A percentile compares a stretch with the other conserved stretches of the same genome.
Conservation (phyloP, 2,797 vertebrate species). For the Scyliorhinus canicula region DNA sequence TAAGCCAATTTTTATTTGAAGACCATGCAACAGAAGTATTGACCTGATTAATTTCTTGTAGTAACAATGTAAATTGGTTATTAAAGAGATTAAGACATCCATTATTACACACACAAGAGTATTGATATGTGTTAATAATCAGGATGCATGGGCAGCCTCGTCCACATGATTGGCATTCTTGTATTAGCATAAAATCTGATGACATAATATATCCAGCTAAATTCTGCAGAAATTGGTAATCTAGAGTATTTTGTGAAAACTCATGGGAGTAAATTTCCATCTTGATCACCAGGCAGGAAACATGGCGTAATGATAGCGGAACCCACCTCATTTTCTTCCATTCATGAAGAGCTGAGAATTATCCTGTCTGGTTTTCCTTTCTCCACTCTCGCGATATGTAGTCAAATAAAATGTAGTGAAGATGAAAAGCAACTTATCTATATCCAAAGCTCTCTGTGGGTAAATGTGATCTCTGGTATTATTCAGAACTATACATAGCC, state of each 20-base stretch:
- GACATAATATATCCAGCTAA: not conserved
- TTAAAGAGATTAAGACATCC: not conserved
- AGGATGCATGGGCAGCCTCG: not conserved
- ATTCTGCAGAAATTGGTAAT: not conserved
- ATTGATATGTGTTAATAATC: not conserved
- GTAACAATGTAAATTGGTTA: not conserved
- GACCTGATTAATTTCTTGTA: not conserved
- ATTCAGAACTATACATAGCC: not conserved
- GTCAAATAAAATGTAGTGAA: not conserved
- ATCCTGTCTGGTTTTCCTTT: not conserved
- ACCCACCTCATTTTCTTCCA: not conserved
- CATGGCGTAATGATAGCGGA: not conserved
- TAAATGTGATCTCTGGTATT: not conserved
- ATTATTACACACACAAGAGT: not conserved
- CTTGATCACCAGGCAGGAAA: not conserved
- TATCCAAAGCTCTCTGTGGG: not conserved
- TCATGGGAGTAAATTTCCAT: not conserved
- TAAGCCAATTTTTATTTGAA: slow-evolving; percentile 4
- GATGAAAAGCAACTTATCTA: not conserved
- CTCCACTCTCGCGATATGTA: not conserved
- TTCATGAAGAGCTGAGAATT: not conserved
- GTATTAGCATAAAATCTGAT: not conserved
- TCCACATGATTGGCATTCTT: not conserved
- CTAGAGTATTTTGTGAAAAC: not conserved
- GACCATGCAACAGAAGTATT: not conserved